Percentiles rank a stretch among this genome's conserved stretches.
These are phyloP conservation scores for Thecophora atra DNA, from an alignment of 2,888 invertebrate genomes.

Conservation along the genomic window DNA sequence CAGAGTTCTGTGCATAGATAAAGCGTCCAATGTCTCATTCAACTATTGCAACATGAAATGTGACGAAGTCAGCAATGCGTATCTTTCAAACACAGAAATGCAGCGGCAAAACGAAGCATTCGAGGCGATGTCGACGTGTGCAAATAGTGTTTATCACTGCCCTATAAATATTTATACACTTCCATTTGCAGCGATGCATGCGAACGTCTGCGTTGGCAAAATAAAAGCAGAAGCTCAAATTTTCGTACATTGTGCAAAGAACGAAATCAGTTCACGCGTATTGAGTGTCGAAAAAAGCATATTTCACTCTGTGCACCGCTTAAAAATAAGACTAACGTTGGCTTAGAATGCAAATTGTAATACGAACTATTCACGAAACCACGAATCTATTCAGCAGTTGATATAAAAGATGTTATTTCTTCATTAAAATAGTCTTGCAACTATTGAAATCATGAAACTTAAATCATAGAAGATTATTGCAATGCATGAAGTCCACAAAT, in stretches of 20 bases:
- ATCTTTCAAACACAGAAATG: constrained; percentile 1
- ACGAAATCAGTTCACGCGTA: constrained; percentile 12
- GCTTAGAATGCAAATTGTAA: too few species aligned
- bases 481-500: too few species aligned
- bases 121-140: background rate
- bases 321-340: too few species aligned
- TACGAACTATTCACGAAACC: too few species aligned
- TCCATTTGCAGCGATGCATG: background rate
- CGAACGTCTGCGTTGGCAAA: constrained; percentile 6
- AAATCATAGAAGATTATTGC: too few species aligned
- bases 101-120: constrained; percentile 1
- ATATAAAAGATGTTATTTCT: too few species aligned
- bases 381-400: too few species aligned
- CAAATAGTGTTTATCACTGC: constrained; percentile 10
- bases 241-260: background rate
- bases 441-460: too few species aligned
- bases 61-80: constrained; percentile 27
- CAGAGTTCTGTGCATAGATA: background rate
- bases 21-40: background rate
- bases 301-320: background rate
- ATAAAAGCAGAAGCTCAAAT: background rate
- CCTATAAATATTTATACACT: constrained; percentile 13
- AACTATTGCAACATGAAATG: constrained; percentile 18
- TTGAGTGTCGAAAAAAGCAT: background rate
- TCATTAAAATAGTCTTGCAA: too few species aligned